These are phyloP conservation scores for Ectropis crepuscularia DNA, from an alignment of 2,888 invertebrate genomes.

Conservation along the genomic window DNA sequence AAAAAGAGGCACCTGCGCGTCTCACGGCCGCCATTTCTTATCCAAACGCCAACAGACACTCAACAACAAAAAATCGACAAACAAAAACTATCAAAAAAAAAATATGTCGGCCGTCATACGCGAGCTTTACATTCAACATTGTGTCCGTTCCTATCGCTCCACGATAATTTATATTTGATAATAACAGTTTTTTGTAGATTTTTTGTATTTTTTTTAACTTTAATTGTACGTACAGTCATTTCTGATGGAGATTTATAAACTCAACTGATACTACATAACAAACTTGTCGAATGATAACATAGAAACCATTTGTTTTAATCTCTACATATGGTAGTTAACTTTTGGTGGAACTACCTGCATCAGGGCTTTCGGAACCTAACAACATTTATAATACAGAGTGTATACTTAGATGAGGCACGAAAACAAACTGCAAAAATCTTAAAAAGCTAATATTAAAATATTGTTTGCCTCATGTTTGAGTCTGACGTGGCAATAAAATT, in stretches of 20 bases:
- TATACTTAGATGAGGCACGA: background rate
- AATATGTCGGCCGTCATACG: conserved; percentile 37
- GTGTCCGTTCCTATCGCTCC: conserved; percentile 15
- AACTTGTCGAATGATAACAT: background rate
- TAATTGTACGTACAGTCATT: conserved; percentile 37
- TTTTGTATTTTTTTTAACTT: conserved; percentile 27
- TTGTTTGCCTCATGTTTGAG: too few relatives aligned
- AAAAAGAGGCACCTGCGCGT: background rate
- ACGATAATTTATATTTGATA: conserved; percentile 27
- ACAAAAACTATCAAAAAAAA: conserved; percentile 20
- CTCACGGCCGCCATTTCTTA: conserved; percentile 33
- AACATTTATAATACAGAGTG: background rate
- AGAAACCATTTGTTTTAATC: too few relatives aligned
- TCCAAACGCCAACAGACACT: conserved; percentile 29
- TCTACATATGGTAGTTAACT: too few relatives aligned
- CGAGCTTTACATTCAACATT: conserved; percentile 20
- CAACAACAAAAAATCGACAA: conserved; percentile 31
- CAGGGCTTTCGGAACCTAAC: background rate
- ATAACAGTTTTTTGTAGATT: conserved; percentile 34
- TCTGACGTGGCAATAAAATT: too few relatives aligned
- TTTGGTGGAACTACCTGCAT: too few relatives aligned
- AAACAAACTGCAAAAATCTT: too few relatives aligned
- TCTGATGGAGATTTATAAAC: conserved; percentile 30
- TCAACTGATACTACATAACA: conserved; percentile 3
- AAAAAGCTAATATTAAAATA: too few relatives aligned